Conservation (phyloP, 1,140 invertebrate genomes). For the Littorina saxatilis region DNA sequence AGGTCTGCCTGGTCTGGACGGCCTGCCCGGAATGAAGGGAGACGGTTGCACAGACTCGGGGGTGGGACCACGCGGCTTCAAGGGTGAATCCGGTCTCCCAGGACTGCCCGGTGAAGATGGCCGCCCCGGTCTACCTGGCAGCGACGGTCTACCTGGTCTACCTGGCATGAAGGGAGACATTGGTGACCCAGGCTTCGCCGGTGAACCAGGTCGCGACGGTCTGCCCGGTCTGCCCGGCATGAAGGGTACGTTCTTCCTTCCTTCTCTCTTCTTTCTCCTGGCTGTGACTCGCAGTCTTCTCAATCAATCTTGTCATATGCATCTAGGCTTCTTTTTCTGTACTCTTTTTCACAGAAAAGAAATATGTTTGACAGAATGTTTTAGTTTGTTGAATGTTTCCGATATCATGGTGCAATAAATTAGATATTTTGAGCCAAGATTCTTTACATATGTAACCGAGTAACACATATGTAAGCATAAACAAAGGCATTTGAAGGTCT, state of each 20-base stretch:
- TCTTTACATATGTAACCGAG: too few relatives aligned
- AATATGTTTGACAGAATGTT: too few relatives aligned
- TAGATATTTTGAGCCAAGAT: too few relatives aligned
- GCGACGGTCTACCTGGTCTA: constrained; percentile 50
- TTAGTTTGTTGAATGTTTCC: too few relatives aligned
- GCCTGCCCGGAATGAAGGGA: constrained; percentile 57
- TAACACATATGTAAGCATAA: too few relatives aligned
- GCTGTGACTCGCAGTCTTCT: background rate
- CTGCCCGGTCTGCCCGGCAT: constrained; percentile 47
- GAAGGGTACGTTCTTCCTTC: constrained; percentile 49
- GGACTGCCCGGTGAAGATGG: constrained; percentile 61
- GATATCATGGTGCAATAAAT: too few relatives aligned
- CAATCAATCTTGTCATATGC: too few relatives aligned
- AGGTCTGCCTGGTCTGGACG: constrained; percentile 51
- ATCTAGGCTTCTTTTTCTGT: too few relatives aligned
- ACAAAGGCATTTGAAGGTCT: too few relatives aligned
- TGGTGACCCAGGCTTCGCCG: constrained; percentile 56
- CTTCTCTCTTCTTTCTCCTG: background rate
- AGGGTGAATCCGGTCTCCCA: constrained; percentile 58
- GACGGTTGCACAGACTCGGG: constrained; percentile 50
- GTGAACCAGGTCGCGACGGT: constrained; percentile 55
- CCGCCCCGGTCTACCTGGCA: constrained; percentile 49
- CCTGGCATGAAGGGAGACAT: constrained; percentile 52
- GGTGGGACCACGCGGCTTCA: constrained; percentile 55
- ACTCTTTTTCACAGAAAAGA: too few relatives aligned